Evolutionary conservation across 2,888 invertebrate genomes (phyloP), one percentile per base, ranked within the genome.

Genomic region (Spilosoma lubricipeda): DNA sequence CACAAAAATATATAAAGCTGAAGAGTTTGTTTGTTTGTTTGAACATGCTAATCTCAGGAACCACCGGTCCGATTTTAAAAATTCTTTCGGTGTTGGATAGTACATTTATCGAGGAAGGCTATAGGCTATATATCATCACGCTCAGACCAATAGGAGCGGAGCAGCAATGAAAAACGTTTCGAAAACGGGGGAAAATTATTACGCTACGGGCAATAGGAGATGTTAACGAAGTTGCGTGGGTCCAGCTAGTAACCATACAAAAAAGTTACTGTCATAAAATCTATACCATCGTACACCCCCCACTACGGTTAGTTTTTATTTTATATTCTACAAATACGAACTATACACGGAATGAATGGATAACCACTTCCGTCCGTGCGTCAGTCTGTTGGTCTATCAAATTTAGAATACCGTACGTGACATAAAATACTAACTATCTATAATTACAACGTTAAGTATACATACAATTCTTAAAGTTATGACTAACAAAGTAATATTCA

Each of bases 291-390:
- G 27, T 56, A 27, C 39, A 42, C 63, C 27, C 33, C 33, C 20
- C 23, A 70, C 42, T 30, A 20, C 30, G 63, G 42, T 39, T 27
- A 42, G 42, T 42, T 63, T 39, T 11, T 11, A 70, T 33, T 70
- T 67, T 48, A 65, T 42, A 70, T 73, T 73, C 76, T 30, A 71
- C 52, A 75, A 71, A 74, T 76, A 71, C 76, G 36, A 71, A 48
- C 65, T 64, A 77, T 63, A 59, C 63, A 70, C 72, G 42, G 18
- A 63, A 30, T 63, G 63, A 63, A 63, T 63, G 63, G 73, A 67
- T 72, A 75, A 74, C 66, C 63, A 72, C 68, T 77, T 77, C 77
- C 77, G 77, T 74, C 69, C 77, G 74, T 74, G 69, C 75, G 74
- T 63, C 30, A 39, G 52, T 72, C 27, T 70, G 30, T 63, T 63